A percentile compares a stretch with the other conserved stretches of the same genome.
phyloP scores from a whole-genome alignment of 2,113 vertebrate genomes.

The Eulemur rufifrons region DNA sequence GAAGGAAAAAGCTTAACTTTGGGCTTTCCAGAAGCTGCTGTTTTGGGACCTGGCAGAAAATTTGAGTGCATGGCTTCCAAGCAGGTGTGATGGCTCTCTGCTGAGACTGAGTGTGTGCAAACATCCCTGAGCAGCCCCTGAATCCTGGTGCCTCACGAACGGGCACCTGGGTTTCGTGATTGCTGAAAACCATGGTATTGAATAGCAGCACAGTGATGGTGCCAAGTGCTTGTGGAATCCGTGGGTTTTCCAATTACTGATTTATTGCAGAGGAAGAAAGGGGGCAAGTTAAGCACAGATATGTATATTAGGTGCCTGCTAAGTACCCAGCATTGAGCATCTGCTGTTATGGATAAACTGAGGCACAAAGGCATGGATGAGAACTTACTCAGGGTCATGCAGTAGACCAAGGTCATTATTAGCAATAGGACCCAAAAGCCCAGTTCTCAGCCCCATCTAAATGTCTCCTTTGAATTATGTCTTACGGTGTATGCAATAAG shows the following conservation, averaged over 20 bases:
- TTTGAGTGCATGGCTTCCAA: not conserved
- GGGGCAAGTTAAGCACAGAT: not conserved
- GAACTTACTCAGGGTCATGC: not conserved
- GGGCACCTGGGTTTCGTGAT: rapidly evolving
- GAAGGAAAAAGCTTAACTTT: not conserved
- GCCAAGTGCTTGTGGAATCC: not conserved
- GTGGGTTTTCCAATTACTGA: not conserved
- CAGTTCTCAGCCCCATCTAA: too few relatives aligned
- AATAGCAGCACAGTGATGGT: rapidly evolving
- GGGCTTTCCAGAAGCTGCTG: not conserved
- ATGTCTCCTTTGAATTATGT: not conserved
- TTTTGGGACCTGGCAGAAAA: not conserved
- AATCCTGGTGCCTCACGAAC: rapidly evolving
- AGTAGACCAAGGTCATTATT: too few relatives aligned
- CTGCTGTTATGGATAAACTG: not conserved
- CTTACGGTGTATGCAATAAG: not conserved
- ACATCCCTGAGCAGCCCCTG: rapidly evolving
- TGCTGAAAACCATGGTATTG: not conserved
- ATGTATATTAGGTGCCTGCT: not conserved
- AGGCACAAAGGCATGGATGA: not conserved
- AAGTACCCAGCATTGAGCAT: too few relatives aligned
- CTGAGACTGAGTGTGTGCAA: not conserved
- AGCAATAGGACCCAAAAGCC: not conserved
- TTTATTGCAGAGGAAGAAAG: not conserved
- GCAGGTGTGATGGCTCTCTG: not conserved